Evolutionary conservation across 2,888 invertebrate species (phyloP), one percentile per base, ranked within the genome.

Genomic region (Macrosoma leucophasiata): DNA sequence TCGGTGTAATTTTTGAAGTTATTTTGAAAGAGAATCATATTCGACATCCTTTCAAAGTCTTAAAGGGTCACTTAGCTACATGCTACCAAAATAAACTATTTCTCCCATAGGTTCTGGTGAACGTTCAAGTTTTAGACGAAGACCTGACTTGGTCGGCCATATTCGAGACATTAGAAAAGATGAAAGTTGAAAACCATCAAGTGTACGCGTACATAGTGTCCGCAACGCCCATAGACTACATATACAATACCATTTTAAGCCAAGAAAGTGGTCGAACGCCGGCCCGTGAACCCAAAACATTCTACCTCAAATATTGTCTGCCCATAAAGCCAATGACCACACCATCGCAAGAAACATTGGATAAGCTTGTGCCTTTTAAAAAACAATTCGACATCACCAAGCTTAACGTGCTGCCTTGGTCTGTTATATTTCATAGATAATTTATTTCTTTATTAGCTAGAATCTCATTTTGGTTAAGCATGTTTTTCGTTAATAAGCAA

Each of bases 141-240:
- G 49, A 62, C 6, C 48, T 79, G 2, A 55, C 43, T 14, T 76
- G 67, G 65, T 52, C 58, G 3, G 36, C 34, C 1, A 47, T 78
- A 29, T 77, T 81, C 36, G 49, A 59, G 29, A 67, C 41, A 41
- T 74, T 82, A 78, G 81, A 82, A 33, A 11, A 12, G 3, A 55
- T 82, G 0, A 53, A 63, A 39, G 29, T 41, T 0, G 45, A 56
- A 6, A 60, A 75, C 41, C 22, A 34, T 0, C 50, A 65, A 32
- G 67, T 81, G 0, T 71, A 76, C 43, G 73, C 78, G 0, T 82
- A 82, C 48, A 66, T 79, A 1, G 54, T 76, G 1, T 62, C 74
- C 0, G 58, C 61, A 0, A 66, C 64, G 18, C 67, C 81, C 1
- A 68, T 81, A 30, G 76, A 78, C 39, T 75, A 70, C 38, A 65